Evolutionary conservation across 2,113 vertebrate genomes (phyloP), one percentile per base, ranked within the genome.

Genomic region (Amphilophus citrinellus): DNA sequence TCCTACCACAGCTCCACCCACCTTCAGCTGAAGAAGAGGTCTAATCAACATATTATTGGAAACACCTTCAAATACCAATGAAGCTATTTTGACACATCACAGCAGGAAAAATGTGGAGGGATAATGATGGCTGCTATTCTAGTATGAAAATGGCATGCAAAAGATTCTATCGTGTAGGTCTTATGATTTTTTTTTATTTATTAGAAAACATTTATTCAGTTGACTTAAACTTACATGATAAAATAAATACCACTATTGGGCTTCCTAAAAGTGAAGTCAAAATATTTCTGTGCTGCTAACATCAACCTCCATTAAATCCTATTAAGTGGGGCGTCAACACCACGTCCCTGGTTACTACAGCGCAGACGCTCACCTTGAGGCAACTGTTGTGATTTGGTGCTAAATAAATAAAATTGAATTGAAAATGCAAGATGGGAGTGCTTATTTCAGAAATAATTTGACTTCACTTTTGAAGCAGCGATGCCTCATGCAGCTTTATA

Each of bases 21-120:
- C 59, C 32, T 80, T 77, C 35, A 58, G 35, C 82, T 73, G 32
- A n/a, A 82, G 47, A 39, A 2, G 30, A 57, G 10, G 32, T 80
- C 47, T 22, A n/a, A 35, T 44, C 8, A 35, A 5, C 10, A 27
- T 47, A 18, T 30, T 30, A 61, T 1, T 80, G 15, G 15, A 37
- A 42, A 57, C 56, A 56, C 24, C 44, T 71, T 71, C 24, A 71
- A 7, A 57, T 20, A 56, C 18, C 18, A 56, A 24, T 13, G 24
- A 13, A 53, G 66, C 3, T n/a, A 9, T 53, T 71, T 32, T 53
- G 30, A 53, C 18, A 53, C 53, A 44, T 32, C 66, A 73, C 24
- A 53, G 20, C 24, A 18, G 47, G 18, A 53, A 32, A n/a, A 73
- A 73, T 44, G 32, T 13, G 17, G 27, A 53, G 53, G 44, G 13